phyloP scores from a whole-genome alignment of 2,888 invertebrate species.

The Gortyna flavago region DNA sequence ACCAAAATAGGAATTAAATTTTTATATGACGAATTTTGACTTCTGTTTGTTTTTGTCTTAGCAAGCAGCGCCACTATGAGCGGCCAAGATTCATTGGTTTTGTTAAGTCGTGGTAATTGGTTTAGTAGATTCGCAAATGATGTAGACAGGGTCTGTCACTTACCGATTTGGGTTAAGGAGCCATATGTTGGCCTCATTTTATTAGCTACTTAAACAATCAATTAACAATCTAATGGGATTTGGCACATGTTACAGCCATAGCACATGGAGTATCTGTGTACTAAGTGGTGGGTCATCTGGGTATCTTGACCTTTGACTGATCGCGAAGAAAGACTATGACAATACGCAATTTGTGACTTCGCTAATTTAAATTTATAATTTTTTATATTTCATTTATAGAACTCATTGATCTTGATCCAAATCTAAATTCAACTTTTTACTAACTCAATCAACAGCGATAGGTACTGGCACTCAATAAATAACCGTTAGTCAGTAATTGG shows the following conservation, averaged over 20 bases:
- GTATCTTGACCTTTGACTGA: conserved; percentile 21
- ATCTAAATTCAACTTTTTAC: conserved; percentile 47
- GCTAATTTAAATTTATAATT: not conserved
- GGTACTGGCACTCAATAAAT: conserved; percentile 36
- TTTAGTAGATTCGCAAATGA: conserved; percentile 44
- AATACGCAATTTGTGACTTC: not conserved
- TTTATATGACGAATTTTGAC: not conserved
- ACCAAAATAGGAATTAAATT: not conserved
- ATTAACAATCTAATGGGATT: conserved; percentile 21
- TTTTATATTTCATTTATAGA: not conserved
- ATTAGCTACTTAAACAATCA: conserved; percentile 31
- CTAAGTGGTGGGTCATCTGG: conserved; percentile 29
- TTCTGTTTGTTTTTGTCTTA: not conserved
- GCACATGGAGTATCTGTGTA: not conserved
- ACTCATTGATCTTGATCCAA: conserved; percentile 29
- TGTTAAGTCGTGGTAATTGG: conserved; percentile 12
- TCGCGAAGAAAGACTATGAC: conserved; percentile 13
- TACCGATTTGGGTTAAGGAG: conserved; percentile 43
- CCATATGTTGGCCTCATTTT: conserved; percentile 39
- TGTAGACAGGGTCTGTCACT: conserved; percentile 52
- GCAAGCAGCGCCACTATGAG: not conserved
- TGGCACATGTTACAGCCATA: conserved; percentile 12
- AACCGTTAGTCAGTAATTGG: conserved; percentile 53
- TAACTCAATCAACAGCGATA: conserved; percentile 31
- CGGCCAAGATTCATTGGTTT: conserved; percentile 23